phyloP scores from a whole-genome alignment of 2,113 vertebrate genomes.

The Elephas maximus region DNA sequence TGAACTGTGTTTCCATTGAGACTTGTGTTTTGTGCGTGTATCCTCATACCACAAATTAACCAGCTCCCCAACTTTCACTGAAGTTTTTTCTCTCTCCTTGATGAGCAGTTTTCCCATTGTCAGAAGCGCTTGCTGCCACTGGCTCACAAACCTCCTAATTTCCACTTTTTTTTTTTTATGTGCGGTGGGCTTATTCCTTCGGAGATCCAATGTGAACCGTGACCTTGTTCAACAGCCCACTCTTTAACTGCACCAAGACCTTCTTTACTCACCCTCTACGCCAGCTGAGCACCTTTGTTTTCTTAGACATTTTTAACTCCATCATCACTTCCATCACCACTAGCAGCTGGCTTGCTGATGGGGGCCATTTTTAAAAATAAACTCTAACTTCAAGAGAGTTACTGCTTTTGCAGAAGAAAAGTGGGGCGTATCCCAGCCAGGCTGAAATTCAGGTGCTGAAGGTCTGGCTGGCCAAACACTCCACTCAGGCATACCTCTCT shows the following conservation, averaged over 20 bases:
- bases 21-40: fast-evolving
- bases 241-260: background rate
- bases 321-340: background rate
- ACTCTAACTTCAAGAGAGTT: background rate
- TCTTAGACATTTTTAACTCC: too few species aligned
- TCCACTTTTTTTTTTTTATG: fast-evolving
- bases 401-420: background rate
- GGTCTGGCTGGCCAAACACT: fast-evolving
- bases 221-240: background rate
- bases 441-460: background rate
- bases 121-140: background rate
- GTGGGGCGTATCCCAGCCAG: background rate
- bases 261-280: background rate
- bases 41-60: fast-evolving
- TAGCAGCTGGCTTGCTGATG: background rate
- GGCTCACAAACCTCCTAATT: background rate
- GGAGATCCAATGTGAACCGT: fast-evolving
- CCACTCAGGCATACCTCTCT: background rate
- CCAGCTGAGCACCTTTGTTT: fast-evolving
- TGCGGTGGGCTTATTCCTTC: background rate
- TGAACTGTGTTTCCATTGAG: background rate
- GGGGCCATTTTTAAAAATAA: background rate
- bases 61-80: background rate
- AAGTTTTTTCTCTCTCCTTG: background rate
- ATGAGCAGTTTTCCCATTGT: background rate